Base-by-base conservation (phyloP, 2,113 vertebrate species). In the Talpa occidentalis region DNA sequence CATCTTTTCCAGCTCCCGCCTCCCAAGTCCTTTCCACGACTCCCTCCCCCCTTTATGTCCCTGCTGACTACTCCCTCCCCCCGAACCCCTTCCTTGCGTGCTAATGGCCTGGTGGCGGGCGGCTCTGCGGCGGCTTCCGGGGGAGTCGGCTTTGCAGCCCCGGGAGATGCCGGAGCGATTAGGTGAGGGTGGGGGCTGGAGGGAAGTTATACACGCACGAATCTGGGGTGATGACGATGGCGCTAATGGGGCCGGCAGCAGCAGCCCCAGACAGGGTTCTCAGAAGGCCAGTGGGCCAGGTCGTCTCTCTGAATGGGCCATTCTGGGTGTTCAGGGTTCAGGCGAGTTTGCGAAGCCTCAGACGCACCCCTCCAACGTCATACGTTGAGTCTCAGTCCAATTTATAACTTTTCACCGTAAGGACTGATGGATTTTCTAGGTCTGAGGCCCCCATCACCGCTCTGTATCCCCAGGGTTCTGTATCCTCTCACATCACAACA, bases 201-300 rank as follows among this genome's bases (percentile, higher is more conserved):
- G 54, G 52, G 21, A 56, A 32, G 86, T 56, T 21, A 54, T 24
- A 66, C 80, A 49, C 78, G 42, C 80, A 69, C 62, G 82, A 86
- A 88, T 89, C 95, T 88, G 73, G 77, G 62, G 52, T 93, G 82
- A 96, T 78, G 94, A 93, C 54, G 52, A n/a, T 24, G 85, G 67
- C 62, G 95, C 85, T 92, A 73, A 95, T 91, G 86, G 76, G 72
- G 44, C 94, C 62, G 84, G 54, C 77, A 26, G 81, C 16, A 3
- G 73, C 83, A 37, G 81, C 59, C 79, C 21, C 49, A 3, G 4
- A 28, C 15, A 2, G 32, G 47, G 52, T 66, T 70, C 21, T 37
- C 37, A 1, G 59, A 24, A 74, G 67, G n/a, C 24, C 37, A 67
- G 0, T 19, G 73, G 52, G 15, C 67, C 52, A 60, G 10, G 32